Base-by-base conservation (phyloP, 2,888 invertebrate species). In the Leucoma salicis region DNA sequence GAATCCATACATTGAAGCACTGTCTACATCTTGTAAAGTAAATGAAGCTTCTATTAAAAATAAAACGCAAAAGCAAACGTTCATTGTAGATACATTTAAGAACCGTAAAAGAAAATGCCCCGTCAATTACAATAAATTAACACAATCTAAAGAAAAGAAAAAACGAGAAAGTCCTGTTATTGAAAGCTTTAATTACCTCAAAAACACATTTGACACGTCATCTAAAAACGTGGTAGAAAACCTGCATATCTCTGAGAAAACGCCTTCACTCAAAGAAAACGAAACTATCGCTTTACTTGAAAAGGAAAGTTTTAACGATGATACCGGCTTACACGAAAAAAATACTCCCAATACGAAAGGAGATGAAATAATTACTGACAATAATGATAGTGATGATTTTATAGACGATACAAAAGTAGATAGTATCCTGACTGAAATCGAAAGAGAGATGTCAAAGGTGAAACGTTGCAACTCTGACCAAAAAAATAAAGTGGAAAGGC, bases 101-200 rank as follows among this genome's bases (percentile, higher is more conserved):
- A 63, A 74, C 55, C 70, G 81, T 3, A 87, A 86, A 63, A 74
- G 84, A 52, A 87, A 75, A 42, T 66, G 43, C 14, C 57, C 52
- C 36, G 46, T 49, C 31, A 46, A 62, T 10, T 43, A 44, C 31
- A 67, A 69, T 35, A 59, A 70, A 35, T n/a, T n/a, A n/a, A 46
- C 63, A 24, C 70, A 74, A 18, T 70, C 66, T 0, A 82, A 75
- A 49, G 83, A 86, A 64, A 88, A 88, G 49, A 83, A 71, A 42
- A 87, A 79, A 67, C 68, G 82, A 7, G 76, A 81, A 7, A 72
- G 49, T 49, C 58, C 63, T 49, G 24, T 84, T 10, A 57, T 85
- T 32, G 66, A 82, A 36, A 77, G 79, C 43, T 67, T 83, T 32
- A 76, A 73, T 40, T 45, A 48, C 7, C 60, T 86, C 0, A 83